Conservation (phyloP, 2,888 invertebrate genomes). For the Mantis religiosa region DNA sequence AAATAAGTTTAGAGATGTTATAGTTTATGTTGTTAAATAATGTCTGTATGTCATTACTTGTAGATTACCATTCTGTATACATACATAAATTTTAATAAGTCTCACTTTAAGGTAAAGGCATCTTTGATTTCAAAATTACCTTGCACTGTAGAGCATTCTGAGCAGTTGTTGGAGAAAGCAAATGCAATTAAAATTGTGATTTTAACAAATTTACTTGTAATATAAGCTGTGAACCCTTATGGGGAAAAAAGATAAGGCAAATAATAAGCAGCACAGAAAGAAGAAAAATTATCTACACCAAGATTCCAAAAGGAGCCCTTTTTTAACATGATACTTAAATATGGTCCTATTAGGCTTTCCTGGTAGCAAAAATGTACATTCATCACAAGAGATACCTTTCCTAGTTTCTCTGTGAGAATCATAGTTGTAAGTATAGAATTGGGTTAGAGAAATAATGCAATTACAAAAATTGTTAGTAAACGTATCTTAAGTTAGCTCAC, state of each 20-base stretch:
- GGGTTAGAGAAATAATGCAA: neutral
- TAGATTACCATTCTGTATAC: neutral
- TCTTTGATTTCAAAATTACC: neutral
- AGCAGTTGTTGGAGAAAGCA: neutral
- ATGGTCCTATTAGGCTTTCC: neutral
- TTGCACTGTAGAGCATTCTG: neutral
- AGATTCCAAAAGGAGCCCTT: neutral
- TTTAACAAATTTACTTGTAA: neutral
- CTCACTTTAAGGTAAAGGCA: neutral
- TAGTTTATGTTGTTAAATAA: neutral
- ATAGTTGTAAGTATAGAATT: neutral
- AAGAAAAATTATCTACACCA: neutral
- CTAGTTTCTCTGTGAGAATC: neutral
- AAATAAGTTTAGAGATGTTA: neutral
- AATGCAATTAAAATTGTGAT: neutral
- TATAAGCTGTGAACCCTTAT: neutral
- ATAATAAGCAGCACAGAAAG: neutral
- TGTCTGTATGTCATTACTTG: neutral
- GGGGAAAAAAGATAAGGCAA: neutral
- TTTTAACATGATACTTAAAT: neutral
- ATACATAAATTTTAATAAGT: neutral
- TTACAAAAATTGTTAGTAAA: neutral
- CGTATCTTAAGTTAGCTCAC: neutral
- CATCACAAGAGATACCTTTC: neutral
- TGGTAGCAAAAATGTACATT: neutral